phyloP scores from a whole-genome alignment of 2,113 vertebrate species.

The Rhegmatorhina hoffmannsi region DNA sequence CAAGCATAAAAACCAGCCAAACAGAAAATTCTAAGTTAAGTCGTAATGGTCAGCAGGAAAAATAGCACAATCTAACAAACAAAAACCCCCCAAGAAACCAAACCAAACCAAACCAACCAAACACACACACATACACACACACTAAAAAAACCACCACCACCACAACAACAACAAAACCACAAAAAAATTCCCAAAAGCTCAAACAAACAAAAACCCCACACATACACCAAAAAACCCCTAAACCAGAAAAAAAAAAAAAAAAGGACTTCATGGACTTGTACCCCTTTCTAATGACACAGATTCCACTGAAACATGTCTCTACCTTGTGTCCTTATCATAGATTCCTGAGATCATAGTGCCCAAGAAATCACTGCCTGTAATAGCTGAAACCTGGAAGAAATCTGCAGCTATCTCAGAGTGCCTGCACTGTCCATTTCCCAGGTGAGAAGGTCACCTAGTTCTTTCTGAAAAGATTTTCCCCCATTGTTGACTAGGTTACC shows the following conservation, averaged over 20 bases:
- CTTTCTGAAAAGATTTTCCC: not conserved
- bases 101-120: no score
- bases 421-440: not conserved
- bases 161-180: not conserved
- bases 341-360: not conserved
- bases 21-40: not conserved
- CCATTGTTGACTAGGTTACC: not conserved
- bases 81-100: accelerated
- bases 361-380: not conserved
- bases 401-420: not conserved
- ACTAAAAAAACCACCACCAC: not conserved
- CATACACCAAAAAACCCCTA: no score
- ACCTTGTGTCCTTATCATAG: not conserved
- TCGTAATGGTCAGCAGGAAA: not conserved
- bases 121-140: no score
- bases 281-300: not conserved
- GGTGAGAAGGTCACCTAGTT: not conserved
- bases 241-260: not conserved
- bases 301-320: not conserved
- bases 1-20: not conserved
- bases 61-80: not conserved
- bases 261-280: not conserved
- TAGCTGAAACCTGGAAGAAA: not conserved
- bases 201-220: not conserved
- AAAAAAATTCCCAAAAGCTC: not conserved